These are phyloP conservation scores for Callospermophilus lateralis DNA, from an alignment of 2,113 vertebrate species.

Conservation along the genomic window DNA sequence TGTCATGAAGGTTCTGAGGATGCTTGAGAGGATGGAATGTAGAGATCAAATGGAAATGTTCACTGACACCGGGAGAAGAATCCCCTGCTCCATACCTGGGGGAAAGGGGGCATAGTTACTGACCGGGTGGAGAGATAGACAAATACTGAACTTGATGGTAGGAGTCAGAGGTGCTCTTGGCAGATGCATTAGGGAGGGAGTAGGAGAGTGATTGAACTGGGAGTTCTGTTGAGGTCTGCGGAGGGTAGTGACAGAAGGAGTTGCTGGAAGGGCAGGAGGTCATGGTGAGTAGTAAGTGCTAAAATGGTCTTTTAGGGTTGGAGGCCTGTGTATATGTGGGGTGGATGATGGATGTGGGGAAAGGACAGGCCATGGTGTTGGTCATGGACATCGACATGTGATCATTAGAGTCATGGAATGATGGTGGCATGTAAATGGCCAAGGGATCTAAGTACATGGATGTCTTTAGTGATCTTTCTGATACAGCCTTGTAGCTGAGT, in stretches of 20 bases:
- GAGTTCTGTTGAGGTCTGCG: background rate
- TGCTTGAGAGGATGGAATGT: no score
- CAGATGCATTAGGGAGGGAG: background rate
- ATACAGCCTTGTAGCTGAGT: no score
- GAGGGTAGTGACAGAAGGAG: background rate
- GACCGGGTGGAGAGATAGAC: no score
- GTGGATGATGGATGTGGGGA: background rate
- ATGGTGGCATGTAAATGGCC: background rate
- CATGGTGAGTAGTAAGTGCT: background rate
- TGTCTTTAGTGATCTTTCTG: no score
- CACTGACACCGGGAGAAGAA: no score
- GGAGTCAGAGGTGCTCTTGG: background rate
- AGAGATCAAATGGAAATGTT: no score
- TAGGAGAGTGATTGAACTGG: background rate
- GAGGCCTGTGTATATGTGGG: background rate
- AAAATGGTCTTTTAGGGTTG: background rate
- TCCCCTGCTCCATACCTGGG: no score
- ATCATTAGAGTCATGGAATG: background rate
- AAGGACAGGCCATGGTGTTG: background rate
- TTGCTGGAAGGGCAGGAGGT: background rate
- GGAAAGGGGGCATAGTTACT: no score
- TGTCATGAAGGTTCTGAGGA: no score
- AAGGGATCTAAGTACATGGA: no score
- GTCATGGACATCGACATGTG: background rate
- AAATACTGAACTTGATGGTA: no score